These are phyloP conservation scores for Ditylenchus dipsaci DNA, from an alignment of 1,140 invertebrate genomes.

Conservation along the genomic window DNA sequence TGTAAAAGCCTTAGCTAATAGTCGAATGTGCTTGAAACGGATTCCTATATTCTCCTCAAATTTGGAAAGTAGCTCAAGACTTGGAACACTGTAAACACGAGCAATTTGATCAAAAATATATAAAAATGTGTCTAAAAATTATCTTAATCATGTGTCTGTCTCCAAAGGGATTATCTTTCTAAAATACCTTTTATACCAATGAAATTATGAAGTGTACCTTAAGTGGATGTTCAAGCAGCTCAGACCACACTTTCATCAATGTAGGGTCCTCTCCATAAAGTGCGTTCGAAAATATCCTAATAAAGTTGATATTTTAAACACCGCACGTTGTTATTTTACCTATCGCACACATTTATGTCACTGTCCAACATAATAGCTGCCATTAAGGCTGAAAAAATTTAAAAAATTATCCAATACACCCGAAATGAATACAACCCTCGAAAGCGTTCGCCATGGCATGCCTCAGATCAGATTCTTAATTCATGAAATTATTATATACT, in stretches of 20 bases:
- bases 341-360: conserved; percentile 68
- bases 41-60: conserved; percentile 90
- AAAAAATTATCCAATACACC: background rate
- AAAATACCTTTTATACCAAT: conserved; percentile 69
- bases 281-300: conserved; percentile 47
- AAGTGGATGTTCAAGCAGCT: conserved; percentile 74
- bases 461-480: conserved; percentile 75
- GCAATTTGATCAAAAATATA: background rate
- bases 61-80: conserved; percentile 74
- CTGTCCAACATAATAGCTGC: conserved; percentile 88
- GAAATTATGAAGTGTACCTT: conserved; percentile 78
- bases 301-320: conserved; percentile 54
- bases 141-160: conserved; percentile 85
- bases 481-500: no score
- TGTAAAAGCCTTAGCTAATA: conserved; percentile 89
- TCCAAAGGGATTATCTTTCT: conserved; percentile 67
- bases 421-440: conserved; percentile 25
- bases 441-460: conserved; percentile 99
- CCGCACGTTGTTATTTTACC: conserved; percentile 13
- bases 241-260: conserved; percentile 39
- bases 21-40: conserved; percentile 84
- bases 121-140: background rate
- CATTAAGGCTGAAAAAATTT: conserved; percentile 79
- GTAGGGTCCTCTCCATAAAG: conserved; percentile 33
- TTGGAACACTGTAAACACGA: conserved; percentile 61